These are phyloP conservation scores for Falco berigora DNA, from an alignment of 2,797 vertebrate species.

Conservation along the genomic window DNA sequence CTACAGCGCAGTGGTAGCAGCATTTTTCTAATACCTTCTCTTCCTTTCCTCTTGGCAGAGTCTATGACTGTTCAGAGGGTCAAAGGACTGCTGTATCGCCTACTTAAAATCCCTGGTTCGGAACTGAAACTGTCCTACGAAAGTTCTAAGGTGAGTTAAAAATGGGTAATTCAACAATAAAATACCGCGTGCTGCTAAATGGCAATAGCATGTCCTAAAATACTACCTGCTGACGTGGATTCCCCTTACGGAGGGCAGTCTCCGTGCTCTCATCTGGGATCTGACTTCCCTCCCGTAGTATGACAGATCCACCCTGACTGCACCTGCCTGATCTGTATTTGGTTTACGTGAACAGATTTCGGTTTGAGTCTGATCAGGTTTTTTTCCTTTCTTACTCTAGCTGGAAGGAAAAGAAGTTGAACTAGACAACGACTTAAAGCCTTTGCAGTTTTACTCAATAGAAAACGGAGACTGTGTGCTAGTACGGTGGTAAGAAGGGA, in stretches of 20 bases:
- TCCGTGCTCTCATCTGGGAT: neutral
- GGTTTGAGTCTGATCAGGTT: neutral
- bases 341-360: neutral
- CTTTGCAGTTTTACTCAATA: constrained; percentile 88
- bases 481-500: constrained; percentile 81
- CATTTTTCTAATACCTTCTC: neutral
- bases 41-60: constrained; percentile 67
- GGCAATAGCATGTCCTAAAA: neutral
- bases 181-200: neutral
- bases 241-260: neutral
- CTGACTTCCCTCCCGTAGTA: neutral
- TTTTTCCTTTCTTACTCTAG: constrained; percentile 64
- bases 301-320: neutral
- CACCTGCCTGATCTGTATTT: neutral
- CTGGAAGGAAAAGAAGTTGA: constrained; percentile 84
- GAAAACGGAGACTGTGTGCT: constrained; percentile 86
- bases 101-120: constrained; percentile 82
- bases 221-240: neutral
- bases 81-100: constrained; percentile 85
- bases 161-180: neutral
- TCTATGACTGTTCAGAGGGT: constrained; percentile 92
- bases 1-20: constrained; percentile 20
- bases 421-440: constrained; percentile 86
- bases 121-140: constrained; percentile 83
- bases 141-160: constrained; percentile 81